phyloP scores from a whole-genome alignment of 2,888 invertebrate genomes.

The Conchocele bisecta region DNA sequence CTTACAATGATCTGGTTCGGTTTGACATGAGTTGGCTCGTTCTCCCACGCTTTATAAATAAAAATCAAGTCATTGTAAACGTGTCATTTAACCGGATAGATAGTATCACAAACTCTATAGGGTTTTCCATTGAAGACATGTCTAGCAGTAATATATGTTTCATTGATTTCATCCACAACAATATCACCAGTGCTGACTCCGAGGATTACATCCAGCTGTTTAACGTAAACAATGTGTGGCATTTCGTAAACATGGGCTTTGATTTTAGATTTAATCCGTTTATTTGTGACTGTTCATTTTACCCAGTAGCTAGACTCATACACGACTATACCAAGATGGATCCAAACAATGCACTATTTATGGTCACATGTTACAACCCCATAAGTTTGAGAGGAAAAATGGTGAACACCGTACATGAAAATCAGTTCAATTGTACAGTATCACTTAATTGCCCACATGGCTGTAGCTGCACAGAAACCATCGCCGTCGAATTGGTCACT shows the following conservation, averaged over 20 bases:
- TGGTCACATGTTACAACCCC: conserved; percentile 30
- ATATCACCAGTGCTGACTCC: conserved; percentile 15
- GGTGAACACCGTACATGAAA: not conserved
- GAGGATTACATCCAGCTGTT: conserved; percentile 24
- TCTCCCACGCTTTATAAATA: not conserved
- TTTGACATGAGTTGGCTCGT: conserved; percentile 23
- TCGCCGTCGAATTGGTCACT: conserved; percentile 9
- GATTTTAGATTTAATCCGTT: conserved; percentile 44
- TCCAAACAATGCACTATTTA: conserved; percentile 34
- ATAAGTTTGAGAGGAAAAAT: conserved; percentile 9
- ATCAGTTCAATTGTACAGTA: conserved; percentile 42
- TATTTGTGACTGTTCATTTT: conserved; percentile 42
- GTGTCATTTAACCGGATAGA: conserved; percentile 27
- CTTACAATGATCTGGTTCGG: conserved; percentile 18
- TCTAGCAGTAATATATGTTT: not conserved
- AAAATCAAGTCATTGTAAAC: conserved; percentile 5
- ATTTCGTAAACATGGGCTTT: conserved; percentile 21
- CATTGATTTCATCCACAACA: conserved; percentile 23
- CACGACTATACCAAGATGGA: conserved; percentile 17
- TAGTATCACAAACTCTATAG: conserved; percentile 25
- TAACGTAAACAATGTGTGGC: not conserved
- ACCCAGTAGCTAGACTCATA: conserved; percentile 3
- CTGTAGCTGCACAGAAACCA: conserved; percentile 31
- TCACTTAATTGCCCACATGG: conserved; percentile 18
- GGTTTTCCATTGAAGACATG: conserved; percentile 15